phyloP scores from a whole-genome alignment of 1,140 invertebrate species.

The Drosophila pachea region DNA sequence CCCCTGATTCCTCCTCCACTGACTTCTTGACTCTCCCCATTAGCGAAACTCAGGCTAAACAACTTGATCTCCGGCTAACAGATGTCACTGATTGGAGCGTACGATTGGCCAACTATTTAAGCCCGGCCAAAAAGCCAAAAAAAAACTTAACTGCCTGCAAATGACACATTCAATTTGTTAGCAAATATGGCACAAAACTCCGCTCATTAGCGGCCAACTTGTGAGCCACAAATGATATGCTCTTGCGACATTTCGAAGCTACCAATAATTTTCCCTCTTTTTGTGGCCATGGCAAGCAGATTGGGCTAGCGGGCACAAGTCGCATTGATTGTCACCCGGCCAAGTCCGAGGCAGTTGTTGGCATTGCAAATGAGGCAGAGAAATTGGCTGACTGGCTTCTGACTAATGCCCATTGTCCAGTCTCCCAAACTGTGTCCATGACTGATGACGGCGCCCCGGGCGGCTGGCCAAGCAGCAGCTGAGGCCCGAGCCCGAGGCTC shows the following conservation, averaged over 20 bases:
- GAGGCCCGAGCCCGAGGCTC: background rate
- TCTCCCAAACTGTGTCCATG: conserved; percentile 62
- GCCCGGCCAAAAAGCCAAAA: background rate
- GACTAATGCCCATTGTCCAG: conserved; percentile 70
- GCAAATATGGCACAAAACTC: conserved; percentile 28
- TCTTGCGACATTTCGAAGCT: background rate
- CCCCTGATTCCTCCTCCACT: no score
- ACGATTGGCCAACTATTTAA: background rate
- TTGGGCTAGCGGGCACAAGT: conserved; percentile 30
- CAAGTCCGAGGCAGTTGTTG: conserved; percentile 47
- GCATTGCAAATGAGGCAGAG: conserved; percentile 62
- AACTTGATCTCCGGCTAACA: background rate
- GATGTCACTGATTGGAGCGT: background rate
- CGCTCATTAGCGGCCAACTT: conserved; percentile 45
- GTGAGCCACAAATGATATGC: conserved; percentile 2
- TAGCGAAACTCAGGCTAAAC: background rate
- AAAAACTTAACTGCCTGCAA: conserved; percentile 46
- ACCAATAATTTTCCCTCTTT: background rate
- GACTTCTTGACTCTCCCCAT: background rate
- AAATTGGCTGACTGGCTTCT: conserved; percentile 30
- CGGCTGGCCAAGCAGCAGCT: conserved; percentile 10
- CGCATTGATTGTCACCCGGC: conserved; percentile 57
- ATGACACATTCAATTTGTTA: conserved; percentile 60
- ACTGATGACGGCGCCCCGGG: conserved; percentile 56
- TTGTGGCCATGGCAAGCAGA: conserved; percentile 29